Base-by-base conservation (phyloP, 2,888 invertebrate species). In the Cabera pusaria region DNA sequence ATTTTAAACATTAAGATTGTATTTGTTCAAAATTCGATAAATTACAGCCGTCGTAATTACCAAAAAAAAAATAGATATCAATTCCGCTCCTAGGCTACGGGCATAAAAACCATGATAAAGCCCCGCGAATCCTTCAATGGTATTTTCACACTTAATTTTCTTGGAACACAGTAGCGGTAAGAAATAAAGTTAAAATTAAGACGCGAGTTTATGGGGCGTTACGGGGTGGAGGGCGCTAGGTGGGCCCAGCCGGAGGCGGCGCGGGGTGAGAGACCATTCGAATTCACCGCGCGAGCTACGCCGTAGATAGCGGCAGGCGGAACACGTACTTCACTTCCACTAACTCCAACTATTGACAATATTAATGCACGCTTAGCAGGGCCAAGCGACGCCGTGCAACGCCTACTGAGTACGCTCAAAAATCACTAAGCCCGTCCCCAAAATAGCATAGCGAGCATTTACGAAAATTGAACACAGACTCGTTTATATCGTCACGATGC, bases 181-280 rank as follows among this genome's bases (percentile, higher is more conserved):
- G 84, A 83, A 87, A 86, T 87, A 88, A 86, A 87, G 86, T 87
- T 86, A 86, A 87, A 87, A 88, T 86, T 85, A 87, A 88, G 87
- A 86, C 83, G 84, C 84, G 83, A 85, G 85, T 86, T 87, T 86
- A 87, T 85, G 86, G 82, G 82, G 86, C 84, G 87, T 84, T 81
- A 83, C 82, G 72, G 74, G 81, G 77, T 72, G 77, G 75, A 72
- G 66, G 72, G 75, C 64, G 74, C 61, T 56, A 62, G 73, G 72
- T 67, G 71, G 74, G 60, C 44, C 32, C 47, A 44, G 38, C 28
- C 41, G 47, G 54, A 63, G 46, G 60, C 58, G 58, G 62, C 56
- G 40, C 66, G 72, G 72, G 66, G 74, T 72, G 74, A 72, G 80
- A 76, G 73, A 72, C 79, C 67, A 86, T 86, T 86, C 84, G 86